A percentile compares a stretch with the other conserved stretches of the same genome.
These are phyloP conservation scores for Acanthis flammea DNA, from an alignment of 2,797 vertebrate genomes.

Conservation along the genomic window DNA sequence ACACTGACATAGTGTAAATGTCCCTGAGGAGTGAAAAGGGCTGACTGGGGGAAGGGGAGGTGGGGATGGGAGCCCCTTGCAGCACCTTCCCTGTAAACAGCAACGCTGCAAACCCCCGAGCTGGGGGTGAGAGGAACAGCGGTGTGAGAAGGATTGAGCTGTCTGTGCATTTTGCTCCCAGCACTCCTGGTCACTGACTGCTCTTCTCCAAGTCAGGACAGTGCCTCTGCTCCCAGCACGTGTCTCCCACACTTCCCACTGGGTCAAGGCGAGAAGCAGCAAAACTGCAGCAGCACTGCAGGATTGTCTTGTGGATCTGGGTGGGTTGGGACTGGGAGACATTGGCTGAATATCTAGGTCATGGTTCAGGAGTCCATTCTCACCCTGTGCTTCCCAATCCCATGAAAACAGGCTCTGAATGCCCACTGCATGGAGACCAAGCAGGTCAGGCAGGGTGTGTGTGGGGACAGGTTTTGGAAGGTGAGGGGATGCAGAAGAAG, in stretches of 20 bases:
- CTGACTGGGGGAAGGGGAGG: not conserved
- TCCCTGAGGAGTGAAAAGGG: not conserved
- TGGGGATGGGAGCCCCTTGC: not conserved
- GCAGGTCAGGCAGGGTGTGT: not conserved
- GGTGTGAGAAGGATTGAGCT: not conserved
- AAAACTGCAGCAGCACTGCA: not conserved
- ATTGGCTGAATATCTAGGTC: not conserved
- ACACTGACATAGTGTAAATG: not conserved
- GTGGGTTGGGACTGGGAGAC: not conserved
- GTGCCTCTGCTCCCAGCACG: not conserved
- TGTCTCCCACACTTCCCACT: not conserved
- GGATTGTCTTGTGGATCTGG: not conserved
- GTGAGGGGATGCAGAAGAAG: not conserved
- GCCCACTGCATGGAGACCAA: not conserved
- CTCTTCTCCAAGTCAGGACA: not conserved
- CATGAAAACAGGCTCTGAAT: not conserved
- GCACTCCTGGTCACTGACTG: not conserved
- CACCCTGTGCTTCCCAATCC: accelerated
- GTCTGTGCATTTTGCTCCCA: accelerated
- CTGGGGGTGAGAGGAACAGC: not conserved
- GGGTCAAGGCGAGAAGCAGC: accelerated
- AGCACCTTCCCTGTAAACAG: not conserved
- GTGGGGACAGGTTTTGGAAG: not conserved
- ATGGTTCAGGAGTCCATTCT: not conserved
- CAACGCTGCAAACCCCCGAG: accelerated